Percentiles rank a stretch among this genome's conserved stretches.
phyloP scores from a whole-genome alignment of 1,140 invertebrate species.

The Mactra quadrangularis region DNA sequence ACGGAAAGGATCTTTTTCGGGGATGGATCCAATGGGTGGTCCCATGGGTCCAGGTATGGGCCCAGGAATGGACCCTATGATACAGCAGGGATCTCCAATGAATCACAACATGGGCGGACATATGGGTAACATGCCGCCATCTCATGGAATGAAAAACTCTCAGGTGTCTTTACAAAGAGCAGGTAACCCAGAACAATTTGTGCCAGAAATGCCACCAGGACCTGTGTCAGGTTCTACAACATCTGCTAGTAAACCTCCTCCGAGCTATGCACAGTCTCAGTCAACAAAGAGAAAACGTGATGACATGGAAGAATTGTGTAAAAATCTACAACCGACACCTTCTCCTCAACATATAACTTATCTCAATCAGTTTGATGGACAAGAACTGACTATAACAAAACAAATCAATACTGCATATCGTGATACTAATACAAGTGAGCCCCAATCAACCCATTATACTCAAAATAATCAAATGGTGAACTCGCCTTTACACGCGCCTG shows the following conservation, averaged over 20 bases:
- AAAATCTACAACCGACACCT: constrained; percentile 96
- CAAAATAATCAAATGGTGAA: constrained; percentile 71
- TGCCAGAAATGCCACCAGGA: constrained; percentile 74
- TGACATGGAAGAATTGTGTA: constrained; percentile 81
- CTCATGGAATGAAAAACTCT: constrained; percentile 63
- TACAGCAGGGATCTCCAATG: constrained; percentile 63
- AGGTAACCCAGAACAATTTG: constrained; percentile 82
- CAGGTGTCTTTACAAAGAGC: constrained; percentile 76
- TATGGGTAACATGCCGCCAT: constrained; percentile 67
- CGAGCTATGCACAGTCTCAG: constrained; percentile 81
- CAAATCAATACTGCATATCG: constrained; percentile 90
- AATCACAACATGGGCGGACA: constrained; percentile 65
- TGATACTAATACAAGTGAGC: constrained; percentile 71
- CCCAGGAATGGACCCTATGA: constrained; percentile 57
- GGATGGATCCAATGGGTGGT: constrained; percentile 88
- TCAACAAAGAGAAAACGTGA: constrained; percentile 81
- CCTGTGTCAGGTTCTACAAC: constrained; percentile 58
- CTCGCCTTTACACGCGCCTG: constrained; percentile 72
- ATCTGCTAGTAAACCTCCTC: constrained; percentile 79
- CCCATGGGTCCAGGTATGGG: constrained; percentile 67
- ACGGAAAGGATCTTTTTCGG: constrained; percentile 84
- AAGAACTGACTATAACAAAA: constrained; percentile 98
- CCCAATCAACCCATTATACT: constrained; percentile 63
- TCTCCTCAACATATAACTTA: constrained; percentile 98
- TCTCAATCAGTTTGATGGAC: constrained; percentile 97